These are phyloP conservation scores for Caenorhabditis briggsae DNA, from an alignment of 1,140 invertebrate genomes.

Conservation along the genomic window DNA sequence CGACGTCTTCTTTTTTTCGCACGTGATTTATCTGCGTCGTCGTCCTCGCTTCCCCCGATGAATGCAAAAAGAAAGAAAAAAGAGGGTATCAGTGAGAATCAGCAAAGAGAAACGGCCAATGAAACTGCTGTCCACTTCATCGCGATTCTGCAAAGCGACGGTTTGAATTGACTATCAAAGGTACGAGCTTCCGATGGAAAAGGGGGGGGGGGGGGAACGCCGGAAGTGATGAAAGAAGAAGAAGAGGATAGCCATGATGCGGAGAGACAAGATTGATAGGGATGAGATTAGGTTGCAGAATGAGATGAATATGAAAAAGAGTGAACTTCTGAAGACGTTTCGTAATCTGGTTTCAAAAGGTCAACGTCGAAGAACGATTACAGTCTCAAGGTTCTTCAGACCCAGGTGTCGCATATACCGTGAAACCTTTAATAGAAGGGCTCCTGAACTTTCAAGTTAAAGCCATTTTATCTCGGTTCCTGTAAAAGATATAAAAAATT, in stretches of 20 bases:
- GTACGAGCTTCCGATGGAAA: slow-evolving; percentile 44
- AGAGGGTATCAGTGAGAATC: not conserved
- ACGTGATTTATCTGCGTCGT: slow-evolving; percentile 42
- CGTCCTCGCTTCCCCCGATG: slow-evolving; percentile 9
- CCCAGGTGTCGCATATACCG: too few species aligned
- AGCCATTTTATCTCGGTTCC: too few species aligned
- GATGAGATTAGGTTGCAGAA: not conserved
- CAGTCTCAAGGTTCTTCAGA: not conserved
- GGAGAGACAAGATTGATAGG: slow-evolving; percentile 43
- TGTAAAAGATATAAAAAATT: too few species aligned
- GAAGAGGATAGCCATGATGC: slow-evolving; percentile 19
- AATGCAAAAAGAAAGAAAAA: slow-evolving; percentile 30
- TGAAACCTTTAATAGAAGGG: too few species aligned
- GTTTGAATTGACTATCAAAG: slow-evolving; percentile 54
- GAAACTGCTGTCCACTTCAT: slow-evolving; percentile 19
- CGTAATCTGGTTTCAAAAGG: slow-evolving; percentile 25
- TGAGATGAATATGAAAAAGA: not conserved
- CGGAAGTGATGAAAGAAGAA: slow-evolving; percentile 14
- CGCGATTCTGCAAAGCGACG: not conserved
- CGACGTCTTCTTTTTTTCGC: slow-evolving; percentile 11
- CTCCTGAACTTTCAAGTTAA: too few species aligned
- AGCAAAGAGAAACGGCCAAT: slow-evolving; percentile 36
- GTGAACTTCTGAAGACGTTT: slow-evolving; percentile 25
- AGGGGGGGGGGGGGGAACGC: not conserved
- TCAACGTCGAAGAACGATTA: not conserved